A percentile compares a stretch with the other conserved stretches of the same genome.
phyloP scores from a whole-genome alignment of 2,888 invertebrate genomes.

The Lamproptera curius region DNA sequence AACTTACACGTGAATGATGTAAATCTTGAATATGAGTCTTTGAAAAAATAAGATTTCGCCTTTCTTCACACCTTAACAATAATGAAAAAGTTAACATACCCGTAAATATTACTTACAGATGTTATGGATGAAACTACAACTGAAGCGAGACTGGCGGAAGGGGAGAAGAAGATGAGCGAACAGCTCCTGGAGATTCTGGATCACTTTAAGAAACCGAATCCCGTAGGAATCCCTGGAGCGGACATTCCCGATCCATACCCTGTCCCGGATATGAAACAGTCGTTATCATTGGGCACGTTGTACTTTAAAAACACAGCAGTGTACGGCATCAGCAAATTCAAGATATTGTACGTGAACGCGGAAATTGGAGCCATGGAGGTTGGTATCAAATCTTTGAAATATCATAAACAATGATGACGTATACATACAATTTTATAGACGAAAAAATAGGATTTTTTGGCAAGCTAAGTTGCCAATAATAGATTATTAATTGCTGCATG shows the following conservation, averaged over 20 bases:
- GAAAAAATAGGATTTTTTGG: no score
- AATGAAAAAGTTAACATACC: neutral
- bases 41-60: no score
- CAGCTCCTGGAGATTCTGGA: conserved; percentile 84
- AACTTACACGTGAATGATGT: no score
- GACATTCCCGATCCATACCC: conserved; percentile 89
- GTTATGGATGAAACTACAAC: conserved; percentile 24
- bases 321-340: conserved; percentile 88
- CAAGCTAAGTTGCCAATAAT: no score
- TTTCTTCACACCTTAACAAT: no score
- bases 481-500: no score
- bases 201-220: conserved; percentile 90
- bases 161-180: conserved; percentile 84
- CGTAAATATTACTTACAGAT: conserved; percentile 24
- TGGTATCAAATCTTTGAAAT: no score
- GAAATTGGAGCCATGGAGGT: conserved; percentile 89
- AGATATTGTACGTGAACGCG: conserved; percentile 83
- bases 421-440: no score
- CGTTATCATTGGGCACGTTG: conserved; percentile 82
- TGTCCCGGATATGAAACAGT: conserved; percentile 87
- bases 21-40: no score
- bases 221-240: conserved; percentile 87
- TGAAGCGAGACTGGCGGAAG: conserved; percentile 42
- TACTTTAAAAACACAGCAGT: conserved; percentile 85
- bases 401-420: no score